Evolutionary conservation across 30 jellyfish, hydroid and myxozoan species (phyloP).

Genomic region (Nemopilema nomurai): DNA sequence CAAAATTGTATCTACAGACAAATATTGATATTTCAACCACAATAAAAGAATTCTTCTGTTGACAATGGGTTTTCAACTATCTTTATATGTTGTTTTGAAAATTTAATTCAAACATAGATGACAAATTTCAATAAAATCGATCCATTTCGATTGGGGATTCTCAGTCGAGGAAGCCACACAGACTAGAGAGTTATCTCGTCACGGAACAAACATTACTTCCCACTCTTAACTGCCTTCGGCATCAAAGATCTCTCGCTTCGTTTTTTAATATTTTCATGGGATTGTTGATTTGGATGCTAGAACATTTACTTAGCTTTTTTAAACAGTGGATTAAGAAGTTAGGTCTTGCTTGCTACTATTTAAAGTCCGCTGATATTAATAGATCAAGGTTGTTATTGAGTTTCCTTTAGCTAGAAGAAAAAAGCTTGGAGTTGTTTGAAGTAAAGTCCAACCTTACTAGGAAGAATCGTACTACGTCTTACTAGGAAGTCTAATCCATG

Average conservation of each 20-base stretch:
- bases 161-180: not conserved
- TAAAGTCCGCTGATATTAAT: too few species aligned
- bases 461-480: too few species aligned
- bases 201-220: not conserved
- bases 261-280: not conserved
- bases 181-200: not conserved
- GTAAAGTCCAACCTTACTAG: too few species aligned
- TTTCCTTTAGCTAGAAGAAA: too few species aligned
- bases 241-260: not conserved
- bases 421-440: too few species aligned
- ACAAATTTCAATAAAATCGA: not conserved
- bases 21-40: not conserved
- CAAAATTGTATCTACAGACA: not conserved
- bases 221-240: not conserved
- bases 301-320: not conserved
- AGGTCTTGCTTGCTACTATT: too few species aligned
- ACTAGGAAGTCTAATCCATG: too few species aligned
- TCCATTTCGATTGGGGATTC: not conserved
- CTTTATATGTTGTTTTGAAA: not conserved
- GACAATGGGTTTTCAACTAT: not conserved
- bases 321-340: not conserved
- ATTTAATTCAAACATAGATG: not conserved
- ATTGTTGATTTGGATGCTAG: too few species aligned
- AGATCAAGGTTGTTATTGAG: too few species aligned
- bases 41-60: not conserved